Conservation (phyloP, 37 sponge, comb jelly and placozoan genomes). For the Halisarca cf. caerulea region DNA sequence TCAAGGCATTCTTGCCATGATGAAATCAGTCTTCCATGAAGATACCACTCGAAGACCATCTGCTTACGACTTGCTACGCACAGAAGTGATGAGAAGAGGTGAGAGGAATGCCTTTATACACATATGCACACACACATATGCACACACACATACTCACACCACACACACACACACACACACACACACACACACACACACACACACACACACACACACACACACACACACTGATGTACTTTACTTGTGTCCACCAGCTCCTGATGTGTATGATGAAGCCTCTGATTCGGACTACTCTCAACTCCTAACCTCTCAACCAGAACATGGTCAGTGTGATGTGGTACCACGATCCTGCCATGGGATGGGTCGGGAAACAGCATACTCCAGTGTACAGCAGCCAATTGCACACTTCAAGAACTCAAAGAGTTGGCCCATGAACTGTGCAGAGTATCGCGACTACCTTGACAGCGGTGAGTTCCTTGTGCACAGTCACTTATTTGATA, state of each 20-base stretch:
- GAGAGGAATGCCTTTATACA: not conserved
- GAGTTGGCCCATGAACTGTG: not conserved
- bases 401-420: not conserved
- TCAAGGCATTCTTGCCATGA: not conserved
- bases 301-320: no score
- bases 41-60: not conserved
- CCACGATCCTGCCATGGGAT: no score
- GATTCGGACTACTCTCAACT: not conserved
- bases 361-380: not conserved
- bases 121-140: conserved; percentile 5
- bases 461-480: no score
- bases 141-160: conserved; percentile 10
- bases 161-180: conserved; percentile 27
- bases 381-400: not conserved
- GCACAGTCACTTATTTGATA: no score
- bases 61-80: not conserved
- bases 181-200: conserved; percentile 26
- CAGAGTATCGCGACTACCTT: no score
- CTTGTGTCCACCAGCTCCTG: not conserved
- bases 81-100: conserved; percentile 4
- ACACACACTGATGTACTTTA: not conserved
- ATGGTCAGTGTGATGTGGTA: no score
- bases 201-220: not conserved
- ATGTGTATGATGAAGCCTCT: not conserved
- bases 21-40: conserved; percentile 2